phyloP scores from a whole-genome alignment of 2,113 vertebrate species.

The Calyptomena viridis region DNA sequence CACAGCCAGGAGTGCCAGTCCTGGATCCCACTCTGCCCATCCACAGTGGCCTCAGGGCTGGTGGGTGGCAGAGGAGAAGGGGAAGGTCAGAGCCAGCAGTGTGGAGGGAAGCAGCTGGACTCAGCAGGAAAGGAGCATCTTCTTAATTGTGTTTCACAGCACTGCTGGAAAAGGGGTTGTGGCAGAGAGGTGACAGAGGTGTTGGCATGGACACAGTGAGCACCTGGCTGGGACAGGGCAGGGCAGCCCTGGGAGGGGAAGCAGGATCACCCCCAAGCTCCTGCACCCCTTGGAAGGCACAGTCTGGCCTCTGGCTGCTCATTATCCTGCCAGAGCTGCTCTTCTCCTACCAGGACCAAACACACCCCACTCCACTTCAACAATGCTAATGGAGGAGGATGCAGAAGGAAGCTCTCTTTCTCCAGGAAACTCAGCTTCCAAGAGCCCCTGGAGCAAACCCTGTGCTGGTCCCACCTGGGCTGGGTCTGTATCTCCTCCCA shows the following conservation, averaged over 20 bases:
- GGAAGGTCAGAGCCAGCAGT: conserved; percentile 20
- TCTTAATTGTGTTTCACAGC: background rate
- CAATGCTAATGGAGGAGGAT: background rate
- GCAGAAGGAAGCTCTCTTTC: background rate
- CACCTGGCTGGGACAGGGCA: background rate
- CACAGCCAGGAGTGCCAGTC: accelerated
- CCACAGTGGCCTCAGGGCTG: accelerated
- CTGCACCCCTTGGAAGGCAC: background rate
- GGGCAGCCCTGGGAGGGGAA: background rate
- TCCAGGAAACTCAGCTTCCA: background rate
- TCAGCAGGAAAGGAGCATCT: background rate
- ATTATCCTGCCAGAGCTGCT: background rate
- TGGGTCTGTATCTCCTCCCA: background rate
- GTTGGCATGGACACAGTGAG: background rate
- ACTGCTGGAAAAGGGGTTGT: background rate
- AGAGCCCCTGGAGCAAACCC: background rate
- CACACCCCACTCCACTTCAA: background rate
- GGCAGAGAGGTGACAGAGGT: background rate
- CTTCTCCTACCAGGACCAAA: background rate
- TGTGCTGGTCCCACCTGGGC: background rate
- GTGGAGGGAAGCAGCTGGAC: conserved; percentile 9
- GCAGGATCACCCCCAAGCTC: background rate
- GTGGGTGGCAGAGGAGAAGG: background rate
- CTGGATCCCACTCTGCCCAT: background rate
- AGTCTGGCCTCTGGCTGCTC: background rate